Percentiles rank a stretch among this genome's conserved stretches.
phyloP scores from a whole-genome alignment of 2,888 invertebrate species.

The Cylindroiulus punctatus region DNA sequence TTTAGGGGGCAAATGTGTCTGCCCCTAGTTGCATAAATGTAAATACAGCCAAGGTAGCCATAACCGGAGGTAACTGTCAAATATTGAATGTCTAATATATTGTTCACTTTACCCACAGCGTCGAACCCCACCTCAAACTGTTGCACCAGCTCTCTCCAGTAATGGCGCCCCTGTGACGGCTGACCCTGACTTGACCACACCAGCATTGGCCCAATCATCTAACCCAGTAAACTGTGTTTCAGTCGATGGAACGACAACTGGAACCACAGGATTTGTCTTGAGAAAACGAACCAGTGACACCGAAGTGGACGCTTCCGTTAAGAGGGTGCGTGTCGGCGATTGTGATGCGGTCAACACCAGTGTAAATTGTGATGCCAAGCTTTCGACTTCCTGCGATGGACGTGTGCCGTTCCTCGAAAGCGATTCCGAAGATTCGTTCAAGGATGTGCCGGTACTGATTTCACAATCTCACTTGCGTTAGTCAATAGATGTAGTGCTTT shows the following conservation, averaged over 20 bases:
- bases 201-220: neutral
- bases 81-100: too few species aligned
- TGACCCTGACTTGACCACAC: neutral
- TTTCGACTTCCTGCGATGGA: conserved; percentile 28
- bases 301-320: conserved; percentile 40
- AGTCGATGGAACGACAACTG: neutral
- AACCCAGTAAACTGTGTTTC: neutral
- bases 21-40: too few species aligned
- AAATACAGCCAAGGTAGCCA: too few species aligned
- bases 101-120: neutral
- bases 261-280: neutral
- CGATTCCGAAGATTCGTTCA: conserved; percentile 57
- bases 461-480: neutral
- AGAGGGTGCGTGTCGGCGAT: neutral
- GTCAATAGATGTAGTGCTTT: too few species aligned
- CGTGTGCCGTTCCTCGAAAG: conserved; percentile 57
- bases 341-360: neutral
- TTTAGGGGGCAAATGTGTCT: too few species aligned
- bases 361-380: neutral
- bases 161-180: neutral
- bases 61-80: too few species aligned
- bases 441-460: conserved; percentile 54
- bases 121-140: neutral
- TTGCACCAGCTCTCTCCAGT: neutral
- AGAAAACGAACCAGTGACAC: conserved; percentile 51